Base-by-base conservation (phyloP, 2,888 invertebrate genomes). In the Agriopis marginaria region DNA sequence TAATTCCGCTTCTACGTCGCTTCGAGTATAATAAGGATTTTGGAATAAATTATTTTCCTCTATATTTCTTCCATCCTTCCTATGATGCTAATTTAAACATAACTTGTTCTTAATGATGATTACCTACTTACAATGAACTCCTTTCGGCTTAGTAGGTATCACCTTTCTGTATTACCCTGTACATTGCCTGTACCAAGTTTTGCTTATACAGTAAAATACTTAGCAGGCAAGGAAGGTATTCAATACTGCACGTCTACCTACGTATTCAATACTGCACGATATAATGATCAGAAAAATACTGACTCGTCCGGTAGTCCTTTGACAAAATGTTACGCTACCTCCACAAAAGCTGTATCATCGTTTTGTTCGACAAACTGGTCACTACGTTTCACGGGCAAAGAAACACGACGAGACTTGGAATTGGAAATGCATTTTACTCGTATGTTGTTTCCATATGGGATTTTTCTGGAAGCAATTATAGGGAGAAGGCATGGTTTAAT, bases 391-490 rank as follows among this genome's bases (percentile, higher is more conserved):
- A 70, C 70, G 70, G 70, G 47, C 66, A 66, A 70, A 70, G 63
- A 66, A 70, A 70, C 70, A 70, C 66, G 62, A 42, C 42, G 47
- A 77, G 56, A 66, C 62, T 63, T 64, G 7, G 42, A 10, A 73
- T 76, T 45, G 67, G 62, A 70, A 71, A 72, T 70, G 71, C 70
- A 72, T 72, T 75, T 73, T 76, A 58, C 70, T n/a, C n/a, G n/a
- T n/a, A n/a, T n/a, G 70, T 76, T 75, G 76, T 75, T 70, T 73
- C 75, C 71, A 58, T 62, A 54, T 54, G 66, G 66, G 63, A 68
- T 73, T 70, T 68, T 66, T 66, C 58, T 54, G 71, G 63, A 73
- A 70, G 73, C 76, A 73, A 76, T 75, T 76, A 75, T 74, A 66
- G 70, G 53, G 42, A 51, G n/a, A 1, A 14, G 2, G 3, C 32